Base-by-base conservation (phyloP, 1,140 invertebrate genomes). In the Diprion similis region DNA sequence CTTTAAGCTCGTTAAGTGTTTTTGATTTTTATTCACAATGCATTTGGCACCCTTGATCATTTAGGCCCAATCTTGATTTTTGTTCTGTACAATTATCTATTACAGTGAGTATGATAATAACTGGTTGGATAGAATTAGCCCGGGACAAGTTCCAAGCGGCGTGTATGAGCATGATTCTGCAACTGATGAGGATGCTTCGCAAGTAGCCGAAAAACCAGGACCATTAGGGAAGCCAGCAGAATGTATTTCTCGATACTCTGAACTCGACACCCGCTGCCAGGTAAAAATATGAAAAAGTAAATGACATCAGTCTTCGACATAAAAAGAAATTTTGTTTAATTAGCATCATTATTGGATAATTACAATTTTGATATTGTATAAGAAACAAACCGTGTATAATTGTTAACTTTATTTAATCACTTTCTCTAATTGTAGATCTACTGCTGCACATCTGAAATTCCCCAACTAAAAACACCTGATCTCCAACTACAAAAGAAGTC, bases 401-500 rank as follows among this genome's bases (percentile, higher is more conserved):
- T 37, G 6, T 37, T 0, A 37, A 6, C 24, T 37, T 37, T 37
- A 37, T 37, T n/a, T 75, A 71, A 71, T 71, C 70, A 64, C 65
- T 46, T 46, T 59, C 75, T 71, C 11, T 17, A 17, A 17, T 68
- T 75, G 19, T 10, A 86, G 84, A 46, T 84, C 9, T 87, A 85
- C 71, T 87, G 86, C 68, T 87, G 85, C 47, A 78, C 83, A 8
- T 75, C 84, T 48, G 86, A 85, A n/a, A 86, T 87, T 78, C 85
- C 85, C 71, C 83, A 84, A 15, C 71, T 87, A 8, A 84, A 87
- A 72, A 82, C 86, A 65, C 82, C 82, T 13, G 85, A 87, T 77
- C 85, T 84, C 72, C 85, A 83, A 10, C 79, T 83, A 8, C 85
- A 86, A 59, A 87, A 87, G 59, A 87, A 87, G 73, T 80, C 84